Evolutionary conservation across 2,113 vertebrate genomes (phyloP).

Genomic region (Mustela lutreola): DNA sequence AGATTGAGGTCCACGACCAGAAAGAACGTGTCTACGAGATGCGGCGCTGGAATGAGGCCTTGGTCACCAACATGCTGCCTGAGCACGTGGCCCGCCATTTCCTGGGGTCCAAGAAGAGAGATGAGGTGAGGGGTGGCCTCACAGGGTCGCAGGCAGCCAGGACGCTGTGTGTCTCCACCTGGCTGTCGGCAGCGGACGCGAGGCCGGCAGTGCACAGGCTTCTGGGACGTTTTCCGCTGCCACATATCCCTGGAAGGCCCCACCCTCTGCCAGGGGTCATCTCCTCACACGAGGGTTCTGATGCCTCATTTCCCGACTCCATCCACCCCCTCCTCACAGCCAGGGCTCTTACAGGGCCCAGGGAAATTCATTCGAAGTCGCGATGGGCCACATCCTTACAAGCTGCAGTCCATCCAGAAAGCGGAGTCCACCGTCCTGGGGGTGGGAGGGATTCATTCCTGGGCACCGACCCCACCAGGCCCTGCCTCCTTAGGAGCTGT

Average conservation of each 20-base stretch:
- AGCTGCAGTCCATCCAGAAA: background rate
- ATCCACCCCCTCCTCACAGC: background rate
- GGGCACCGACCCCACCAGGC: background rate
- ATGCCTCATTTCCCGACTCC: background rate
- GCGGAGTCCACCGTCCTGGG: accelerated
- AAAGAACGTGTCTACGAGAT: slow-evolving; percentile 97
- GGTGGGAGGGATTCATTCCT: background rate
- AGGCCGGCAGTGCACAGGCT: no score
- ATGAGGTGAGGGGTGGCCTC: slow-evolving; percentile 89
- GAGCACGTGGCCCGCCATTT: slow-evolving; percentile 98
- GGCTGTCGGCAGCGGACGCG: background rate
- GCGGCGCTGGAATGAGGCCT: slow-evolving; percentile 96
- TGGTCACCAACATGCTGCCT: slow-evolving; percentile 97
- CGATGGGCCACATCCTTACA: background rate
- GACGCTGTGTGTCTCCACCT: no score
- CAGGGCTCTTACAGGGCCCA: background rate
- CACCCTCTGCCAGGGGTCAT: accelerated
- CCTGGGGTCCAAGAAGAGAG: slow-evolving; percentile 95
- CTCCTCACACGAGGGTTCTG: background rate
- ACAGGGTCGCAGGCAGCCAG: background rate
- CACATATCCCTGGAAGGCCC: background rate
- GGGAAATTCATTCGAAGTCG: background rate
- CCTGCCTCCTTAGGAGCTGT: slow-evolving; percentile 91
- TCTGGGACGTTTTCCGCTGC: no score
- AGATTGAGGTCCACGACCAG: slow-evolving; percentile 95